Base-by-base conservation (phyloP, 2,888 invertebrate species). In the Eulithis prunata region DNA sequence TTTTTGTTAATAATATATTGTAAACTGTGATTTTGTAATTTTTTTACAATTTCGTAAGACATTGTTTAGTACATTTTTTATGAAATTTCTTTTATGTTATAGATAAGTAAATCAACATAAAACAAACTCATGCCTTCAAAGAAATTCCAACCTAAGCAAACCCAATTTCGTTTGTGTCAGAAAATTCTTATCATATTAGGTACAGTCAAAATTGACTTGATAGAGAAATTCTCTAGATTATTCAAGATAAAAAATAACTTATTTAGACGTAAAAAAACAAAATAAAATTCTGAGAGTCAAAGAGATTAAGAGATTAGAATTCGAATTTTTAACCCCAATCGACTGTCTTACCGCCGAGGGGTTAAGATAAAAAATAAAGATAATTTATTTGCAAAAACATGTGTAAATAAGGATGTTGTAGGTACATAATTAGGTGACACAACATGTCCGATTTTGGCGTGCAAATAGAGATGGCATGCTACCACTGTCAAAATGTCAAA, bases 271-370 rank as follows among this genome's bases (percentile, higher is more conserved):
- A 11, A 41, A 54, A 13, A 47, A 43, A 41, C 55, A 43, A 55
- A 47, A 57, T 57, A 47, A 57, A 47, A 47, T 57, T 47, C 36
- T 46, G 5, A 57, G 36, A 46, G 13, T 57, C 13, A 6, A 11
- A 10, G 36, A 57, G 46, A 57, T 47, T 47, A 57, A 46, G 32
- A 45, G 56, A 47, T 58, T 58, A 51, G n/a, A 12, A 49, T 58
- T 49, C 11, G 32, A 32, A 43, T 54, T 47, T 10, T 1, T 5
- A 41, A 41, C 0, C 41, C 41, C 41, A 41, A 41, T 41, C 8
- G 10, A 11, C 8, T 10, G 38, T 7, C 38, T 41, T 41, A 41
- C 41, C 41, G 41, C 41, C 10, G 8, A 41, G 41, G 0, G 10
- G 2, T 21, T 21, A 21, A 21, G 10, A 41, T 41, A 41, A 41